A percentile compares a stretch with the other conserved stretches of the same genome.
phyloP scores from a whole-genome alignment of 2,797 vertebrate species.

The Merluccius polli region DNA sequence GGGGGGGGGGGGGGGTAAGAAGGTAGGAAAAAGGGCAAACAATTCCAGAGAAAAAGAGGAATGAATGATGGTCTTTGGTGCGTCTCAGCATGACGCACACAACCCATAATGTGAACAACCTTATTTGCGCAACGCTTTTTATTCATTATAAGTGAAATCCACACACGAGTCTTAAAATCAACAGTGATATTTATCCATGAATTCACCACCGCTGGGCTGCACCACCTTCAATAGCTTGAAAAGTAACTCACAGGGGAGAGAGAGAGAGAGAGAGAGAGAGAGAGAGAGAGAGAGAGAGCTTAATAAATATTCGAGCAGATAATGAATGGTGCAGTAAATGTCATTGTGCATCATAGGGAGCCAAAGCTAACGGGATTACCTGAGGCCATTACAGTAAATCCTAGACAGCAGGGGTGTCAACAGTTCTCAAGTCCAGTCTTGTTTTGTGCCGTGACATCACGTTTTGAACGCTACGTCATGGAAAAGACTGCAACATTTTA shows the following conservation, averaged over 20 bases:
- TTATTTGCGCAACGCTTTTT: neutral
- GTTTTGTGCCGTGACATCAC: neutral
- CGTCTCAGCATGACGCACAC: neutral
- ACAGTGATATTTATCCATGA: neutral
- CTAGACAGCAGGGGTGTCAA: neutral
- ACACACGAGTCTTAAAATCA: neutral
- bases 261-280: neutral
- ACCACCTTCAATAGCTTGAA: neutral
- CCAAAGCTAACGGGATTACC: neutral
- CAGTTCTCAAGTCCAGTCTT: neutral
- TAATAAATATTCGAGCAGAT: neutral
- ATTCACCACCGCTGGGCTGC: neutral
- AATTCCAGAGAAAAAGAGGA: neutral
- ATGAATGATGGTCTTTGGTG: neutral
- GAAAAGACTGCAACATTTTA: neutral
- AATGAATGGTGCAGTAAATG: neutral
- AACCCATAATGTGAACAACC: neutral
- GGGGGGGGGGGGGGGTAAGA: neutral
- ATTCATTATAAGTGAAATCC: neutral
- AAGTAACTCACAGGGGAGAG: neutral
- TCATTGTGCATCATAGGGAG: neutral
- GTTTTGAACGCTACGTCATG: neutral
- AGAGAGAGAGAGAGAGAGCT: neutral
- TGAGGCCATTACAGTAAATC: neutral
- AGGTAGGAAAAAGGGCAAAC: neutral